Evolutionary conservation across 2,797 vertebrate genomes (phyloP).

Genomic region (Liasis olivaceus): DNA sequence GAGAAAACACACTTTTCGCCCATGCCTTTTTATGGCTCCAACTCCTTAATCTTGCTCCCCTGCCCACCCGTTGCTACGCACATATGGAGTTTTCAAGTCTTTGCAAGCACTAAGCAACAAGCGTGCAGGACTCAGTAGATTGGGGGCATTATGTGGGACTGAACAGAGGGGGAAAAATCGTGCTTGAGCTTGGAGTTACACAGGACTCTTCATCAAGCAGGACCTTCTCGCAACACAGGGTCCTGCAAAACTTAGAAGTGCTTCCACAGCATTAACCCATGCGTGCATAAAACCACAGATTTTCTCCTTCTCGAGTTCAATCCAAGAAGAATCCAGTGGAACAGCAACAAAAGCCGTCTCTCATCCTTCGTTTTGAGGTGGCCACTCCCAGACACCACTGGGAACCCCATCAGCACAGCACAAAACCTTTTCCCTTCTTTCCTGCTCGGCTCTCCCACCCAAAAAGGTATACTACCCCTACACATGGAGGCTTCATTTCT

Average conservation of each 20-base stretch:
- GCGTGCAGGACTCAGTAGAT: background rate
- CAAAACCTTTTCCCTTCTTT: background rate
- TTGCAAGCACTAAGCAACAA: background rate
- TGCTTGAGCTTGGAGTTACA: background rate
- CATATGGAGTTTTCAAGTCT: background rate
- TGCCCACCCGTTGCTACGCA: background rate
- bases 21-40: background rate
- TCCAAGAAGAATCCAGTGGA: background rate
- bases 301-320: too few relatives aligned
- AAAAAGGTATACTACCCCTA: background rate
- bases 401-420: background rate
- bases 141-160: background rate
- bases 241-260: background rate
- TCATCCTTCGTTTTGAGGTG: too few relatives aligned
- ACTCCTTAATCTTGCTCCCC: background rate
- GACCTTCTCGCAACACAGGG: background rate
- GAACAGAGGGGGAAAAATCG: background rate
- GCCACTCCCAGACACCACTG: too few relatives aligned
- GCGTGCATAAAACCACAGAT: too few relatives aligned
- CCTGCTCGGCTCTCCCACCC: too few relatives aligned
- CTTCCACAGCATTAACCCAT: background rate
- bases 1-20: background rate
- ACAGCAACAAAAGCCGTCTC: accelerated
- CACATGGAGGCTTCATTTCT: background rate
- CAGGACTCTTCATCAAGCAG: background rate